Conservation (phyloP, 2,888 invertebrate genomes). For the Sisyra terminalis region DNA sequence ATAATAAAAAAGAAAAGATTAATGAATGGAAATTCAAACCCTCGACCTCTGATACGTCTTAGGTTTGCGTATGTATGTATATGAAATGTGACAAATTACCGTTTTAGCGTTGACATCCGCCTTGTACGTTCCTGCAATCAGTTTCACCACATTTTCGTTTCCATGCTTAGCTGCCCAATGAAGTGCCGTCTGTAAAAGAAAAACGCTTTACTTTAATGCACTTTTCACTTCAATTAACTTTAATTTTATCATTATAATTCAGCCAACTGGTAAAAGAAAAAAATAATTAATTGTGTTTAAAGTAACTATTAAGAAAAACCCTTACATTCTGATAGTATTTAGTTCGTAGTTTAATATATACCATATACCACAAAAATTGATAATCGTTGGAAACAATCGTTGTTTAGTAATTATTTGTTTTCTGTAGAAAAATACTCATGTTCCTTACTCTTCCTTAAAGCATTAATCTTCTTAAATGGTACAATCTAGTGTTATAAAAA, state of each 20-base stretch:
- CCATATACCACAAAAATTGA: no score
- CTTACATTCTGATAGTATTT: no score
- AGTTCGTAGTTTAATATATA: no score
- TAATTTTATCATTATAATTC: background rate
- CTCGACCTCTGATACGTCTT: background rate
- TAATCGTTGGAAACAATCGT: no score
- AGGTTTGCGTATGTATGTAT: no score
- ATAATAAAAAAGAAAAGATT: conserved; percentile 2
- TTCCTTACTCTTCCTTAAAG: no score
- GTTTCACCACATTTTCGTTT: conserved; percentile 76
- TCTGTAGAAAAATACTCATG: background rate
- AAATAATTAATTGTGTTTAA: background rate
- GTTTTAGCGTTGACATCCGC: conserved; percentile 76
- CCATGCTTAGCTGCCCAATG: conserved; percentile 97
- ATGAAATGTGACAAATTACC: conserved; percentile 35
- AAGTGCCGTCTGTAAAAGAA: conserved; percentile 65
- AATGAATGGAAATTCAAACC: background rate
- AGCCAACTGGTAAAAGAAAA: background rate
- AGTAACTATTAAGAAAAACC: background rate
- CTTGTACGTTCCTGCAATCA: conserved; percentile 75
- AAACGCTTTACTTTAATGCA: conserved; percentile 7
- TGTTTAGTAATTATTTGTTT: background rate
- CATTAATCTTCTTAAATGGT: no score
- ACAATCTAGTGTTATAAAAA: no score
- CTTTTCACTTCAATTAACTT: background rate